Conservation (phyloP, 2,113 vertebrate genomes). For the Nothoprocta perdicaria region DNA sequence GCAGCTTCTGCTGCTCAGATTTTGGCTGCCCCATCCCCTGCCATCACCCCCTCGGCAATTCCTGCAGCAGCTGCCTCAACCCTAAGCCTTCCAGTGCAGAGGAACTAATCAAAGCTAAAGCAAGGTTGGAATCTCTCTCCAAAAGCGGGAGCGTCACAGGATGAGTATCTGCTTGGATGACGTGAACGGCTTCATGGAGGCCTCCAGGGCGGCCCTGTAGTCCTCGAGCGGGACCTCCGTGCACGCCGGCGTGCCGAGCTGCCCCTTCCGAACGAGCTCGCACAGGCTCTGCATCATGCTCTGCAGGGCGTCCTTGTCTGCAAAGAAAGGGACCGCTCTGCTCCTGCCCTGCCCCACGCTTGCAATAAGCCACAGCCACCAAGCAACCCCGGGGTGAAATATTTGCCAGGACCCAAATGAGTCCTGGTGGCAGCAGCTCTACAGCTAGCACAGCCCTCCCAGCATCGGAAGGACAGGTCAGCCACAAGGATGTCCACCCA, state of each 20-base stretch:
- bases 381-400: accelerated
- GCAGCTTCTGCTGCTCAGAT: neutral
- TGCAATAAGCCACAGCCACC: neutral
- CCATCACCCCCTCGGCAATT: no score
- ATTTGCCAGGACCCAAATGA: accelerated
- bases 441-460: no score
- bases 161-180: slow-evolving; percentile 91
- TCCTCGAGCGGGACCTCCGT: slow-evolving; percentile 80
- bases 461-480: neutral
- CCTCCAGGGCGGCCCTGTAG: slow-evolving; percentile 81
- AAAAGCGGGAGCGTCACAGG: slow-evolving; percentile 76
- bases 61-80: neutral
- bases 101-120: neutral
- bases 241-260: slow-evolving; percentile 82
- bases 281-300: slow-evolving; percentile 87
- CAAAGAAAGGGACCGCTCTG: neutral
- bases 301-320: slow-evolving; percentile 69
- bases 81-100: neutral
- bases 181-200: slow-evolving; percentile 84
- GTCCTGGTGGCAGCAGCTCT: no score
- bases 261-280: slow-evolving; percentile 81
- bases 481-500: neutral
- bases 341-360: neutral
- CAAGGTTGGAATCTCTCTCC: accelerated
- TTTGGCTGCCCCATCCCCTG: accelerated